Conservation (phyloP, 2,113 vertebrate genomes). For the Cervus canadensis region DNA sequence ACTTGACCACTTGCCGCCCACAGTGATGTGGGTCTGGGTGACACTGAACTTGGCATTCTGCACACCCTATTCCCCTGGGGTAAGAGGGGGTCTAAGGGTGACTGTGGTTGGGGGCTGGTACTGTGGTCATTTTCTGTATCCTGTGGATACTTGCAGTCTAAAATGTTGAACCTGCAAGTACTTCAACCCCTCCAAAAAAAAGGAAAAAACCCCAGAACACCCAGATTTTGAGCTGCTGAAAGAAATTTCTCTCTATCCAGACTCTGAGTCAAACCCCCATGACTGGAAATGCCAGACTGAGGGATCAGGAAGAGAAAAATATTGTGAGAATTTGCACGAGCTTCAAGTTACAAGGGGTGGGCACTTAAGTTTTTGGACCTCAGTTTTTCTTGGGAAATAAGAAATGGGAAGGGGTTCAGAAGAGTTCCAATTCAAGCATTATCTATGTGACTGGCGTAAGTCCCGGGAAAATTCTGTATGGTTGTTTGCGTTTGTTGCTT, state of each 20-base stretch:
- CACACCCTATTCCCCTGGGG: neutral
- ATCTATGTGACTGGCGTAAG: neutral
- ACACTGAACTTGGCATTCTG: neutral
- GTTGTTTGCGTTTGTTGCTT: too few relatives aligned
- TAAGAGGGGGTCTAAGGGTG: neutral
- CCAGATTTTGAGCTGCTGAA: neutral
- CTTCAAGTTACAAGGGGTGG: neutral
- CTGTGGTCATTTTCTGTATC: neutral
- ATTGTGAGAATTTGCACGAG: neutral
- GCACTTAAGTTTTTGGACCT: neutral
- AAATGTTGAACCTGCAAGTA: neutral
- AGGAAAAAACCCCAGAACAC: neutral
- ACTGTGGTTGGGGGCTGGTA: neutral
- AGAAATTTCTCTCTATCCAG: neutral
- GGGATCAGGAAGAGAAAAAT: neutral
- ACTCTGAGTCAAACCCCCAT: neutral
- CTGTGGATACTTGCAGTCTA: neutral
- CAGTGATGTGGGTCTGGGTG: neutral
- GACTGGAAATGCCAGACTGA: neutral
- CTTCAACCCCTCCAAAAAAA: neutral
- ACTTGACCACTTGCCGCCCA: neutral
- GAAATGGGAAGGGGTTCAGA: neutral
- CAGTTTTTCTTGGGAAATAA: neutral
- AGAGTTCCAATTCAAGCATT: neutral
- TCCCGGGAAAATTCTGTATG: neutral